Conservation (phyloP, 2,888 invertebrate genomes). For the Caenorhabditis sp. region DNA sequence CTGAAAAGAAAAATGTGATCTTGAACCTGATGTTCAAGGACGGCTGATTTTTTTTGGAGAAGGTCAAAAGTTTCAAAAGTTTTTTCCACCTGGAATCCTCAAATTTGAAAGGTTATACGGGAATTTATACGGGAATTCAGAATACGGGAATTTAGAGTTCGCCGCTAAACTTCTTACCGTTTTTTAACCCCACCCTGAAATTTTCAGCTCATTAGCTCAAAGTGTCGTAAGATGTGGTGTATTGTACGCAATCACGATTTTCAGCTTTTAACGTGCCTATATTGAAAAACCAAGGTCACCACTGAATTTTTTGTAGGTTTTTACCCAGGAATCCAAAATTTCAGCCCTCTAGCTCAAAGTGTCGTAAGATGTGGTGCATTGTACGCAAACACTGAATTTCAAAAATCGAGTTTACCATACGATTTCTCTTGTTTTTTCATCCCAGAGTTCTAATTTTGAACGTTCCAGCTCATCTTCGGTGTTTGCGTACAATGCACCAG, state of each 20-base stretch:
- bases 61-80: too few relatives aligned
- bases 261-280: background rate
- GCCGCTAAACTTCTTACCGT: too few relatives aligned
- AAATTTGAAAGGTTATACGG: too few relatives aligned
- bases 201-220: background rate
- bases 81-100: too few relatives aligned
- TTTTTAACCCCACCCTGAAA: background rate
- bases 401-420: too few relatives aligned
- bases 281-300: background rate
- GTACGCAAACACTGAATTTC: background rate
- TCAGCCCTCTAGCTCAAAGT: slow-evolving; percentile 2
- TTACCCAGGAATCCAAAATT: background rate
- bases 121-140: too few relatives aligned
- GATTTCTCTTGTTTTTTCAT: too few relatives aligned
- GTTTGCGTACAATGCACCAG: slow-evolving; percentile 4
- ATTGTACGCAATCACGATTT: background rate
- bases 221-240: slow-evolving; percentile 1
- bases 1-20: too few relatives aligned
- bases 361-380: background rate
- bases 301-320: background rate
- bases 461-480: background rate
- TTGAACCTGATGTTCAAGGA: too few relatives aligned
- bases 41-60: too few relatives aligned
- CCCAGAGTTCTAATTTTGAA: too few relatives aligned
- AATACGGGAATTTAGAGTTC: too few relatives aligned